These are phyloP conservation scores for Leucozona laternaria DNA, from an alignment of 2,888 invertebrate genomes.

Conservation along the genomic window DNA sequence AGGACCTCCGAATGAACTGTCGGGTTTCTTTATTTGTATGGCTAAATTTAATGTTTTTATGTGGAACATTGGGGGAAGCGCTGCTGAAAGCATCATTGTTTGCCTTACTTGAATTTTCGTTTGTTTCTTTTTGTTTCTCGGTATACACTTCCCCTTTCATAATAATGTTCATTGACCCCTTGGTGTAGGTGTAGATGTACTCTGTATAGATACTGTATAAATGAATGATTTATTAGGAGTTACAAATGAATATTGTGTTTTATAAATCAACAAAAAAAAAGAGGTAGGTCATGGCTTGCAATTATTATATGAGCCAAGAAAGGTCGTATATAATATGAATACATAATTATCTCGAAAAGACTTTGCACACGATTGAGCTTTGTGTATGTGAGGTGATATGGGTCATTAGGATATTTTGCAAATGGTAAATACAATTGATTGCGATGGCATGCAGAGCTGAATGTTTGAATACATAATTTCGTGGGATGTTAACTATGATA, in stretches of 20 bases:
- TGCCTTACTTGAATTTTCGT: neutral
- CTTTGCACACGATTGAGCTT: neutral
- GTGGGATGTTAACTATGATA: neutral
- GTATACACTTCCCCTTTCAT: neutral
- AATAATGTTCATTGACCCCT: constrained; percentile 3
- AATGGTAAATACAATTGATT: constrained; percentile 17
- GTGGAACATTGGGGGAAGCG: constrained; percentile 40
- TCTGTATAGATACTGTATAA: too few species aligned
- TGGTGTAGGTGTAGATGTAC: neutral
- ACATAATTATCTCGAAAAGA: neutral
- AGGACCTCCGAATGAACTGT: constrained; percentile 56
- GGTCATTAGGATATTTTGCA: neutral
- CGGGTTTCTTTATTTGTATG: constrained; percentile 39
- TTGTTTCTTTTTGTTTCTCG: neutral
- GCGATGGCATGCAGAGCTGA: neutral
- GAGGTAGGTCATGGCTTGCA: neutral
- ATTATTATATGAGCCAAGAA: neutral
- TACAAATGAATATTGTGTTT: neutral
- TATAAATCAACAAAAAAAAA: neutral
- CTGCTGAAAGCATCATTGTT: constrained; percentile 26
- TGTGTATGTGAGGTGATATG: neutral
- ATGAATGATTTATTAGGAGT: constrained; percentile 20
- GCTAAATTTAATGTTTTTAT: constrained; percentile 33
- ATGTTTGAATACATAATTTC: neutral
- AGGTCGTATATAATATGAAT: neutral